Conservation (phyloP, 2,113 vertebrate species). For the Ornithorhynchus anatinus region DNA sequence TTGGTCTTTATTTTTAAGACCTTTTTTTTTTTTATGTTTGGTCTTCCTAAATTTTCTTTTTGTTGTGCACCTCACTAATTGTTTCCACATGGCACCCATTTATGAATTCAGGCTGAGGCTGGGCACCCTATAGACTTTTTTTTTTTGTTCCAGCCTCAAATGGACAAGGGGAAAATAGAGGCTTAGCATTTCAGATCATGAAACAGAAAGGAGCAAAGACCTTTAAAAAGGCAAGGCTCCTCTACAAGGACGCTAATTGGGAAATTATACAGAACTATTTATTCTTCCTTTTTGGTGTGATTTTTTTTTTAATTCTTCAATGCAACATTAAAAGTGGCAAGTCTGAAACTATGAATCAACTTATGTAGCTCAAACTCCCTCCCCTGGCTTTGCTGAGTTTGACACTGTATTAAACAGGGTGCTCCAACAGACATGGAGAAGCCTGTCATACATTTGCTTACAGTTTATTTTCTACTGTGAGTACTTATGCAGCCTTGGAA, state of each 20-base stretch:
- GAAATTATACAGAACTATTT: constrained; percentile 24
- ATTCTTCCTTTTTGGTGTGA: background rate
- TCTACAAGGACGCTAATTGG: constrained; percentile 25
- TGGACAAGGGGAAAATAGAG: background rate
- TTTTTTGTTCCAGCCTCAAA: background rate
- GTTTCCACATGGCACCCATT: constrained; percentile 43
- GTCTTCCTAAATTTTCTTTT: constrained; percentile 35
- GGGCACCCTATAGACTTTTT: background rate
- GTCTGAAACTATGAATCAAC: constrained; percentile 53
- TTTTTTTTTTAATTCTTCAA: constrained; percentile 44
- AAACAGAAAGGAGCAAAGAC: background rate
- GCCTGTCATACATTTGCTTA: constrained; percentile 33
- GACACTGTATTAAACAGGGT: constrained; percentile 36
- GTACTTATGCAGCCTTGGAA: constrained; percentile 10
- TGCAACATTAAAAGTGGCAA: constrained; percentile 50
- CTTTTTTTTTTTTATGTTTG: constrained; percentile 18
- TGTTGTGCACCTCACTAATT: constrained; percentile 37
- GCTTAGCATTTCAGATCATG: constrained; percentile 2
- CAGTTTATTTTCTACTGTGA: constrained; percentile 5
- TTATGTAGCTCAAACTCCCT: constrained; percentile 44
- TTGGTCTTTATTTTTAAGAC: constrained; percentile 38
- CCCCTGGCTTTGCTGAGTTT: constrained; percentile 41
- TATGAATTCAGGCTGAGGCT: constrained; percentile 10
- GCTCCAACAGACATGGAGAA: constrained; percentile 24
- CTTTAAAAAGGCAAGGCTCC: constrained; percentile 32